These are phyloP conservation scores for Nasonia giraulti DNA, from an alignment of 1,140 invertebrate species.

Conservation along the genomic window DNA sequence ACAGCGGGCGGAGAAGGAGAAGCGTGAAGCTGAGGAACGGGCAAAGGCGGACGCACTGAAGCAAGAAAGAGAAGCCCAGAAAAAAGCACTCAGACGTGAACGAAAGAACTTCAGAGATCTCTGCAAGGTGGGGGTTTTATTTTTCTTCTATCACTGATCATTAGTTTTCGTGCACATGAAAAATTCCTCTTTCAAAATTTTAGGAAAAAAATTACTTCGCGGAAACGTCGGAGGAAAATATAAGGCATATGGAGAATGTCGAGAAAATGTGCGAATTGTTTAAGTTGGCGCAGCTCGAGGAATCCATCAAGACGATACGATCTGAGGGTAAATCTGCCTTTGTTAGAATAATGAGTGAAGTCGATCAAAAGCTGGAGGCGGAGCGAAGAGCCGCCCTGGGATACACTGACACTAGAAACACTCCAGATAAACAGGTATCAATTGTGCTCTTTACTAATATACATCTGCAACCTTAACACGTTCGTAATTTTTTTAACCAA, in stretches of 20 bases:
- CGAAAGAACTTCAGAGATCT: conserved; percentile 88
- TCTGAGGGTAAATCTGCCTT: conserved; percentile 80
- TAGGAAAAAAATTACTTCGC: conserved; percentile 87
- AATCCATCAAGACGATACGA: conserved; percentile 83
- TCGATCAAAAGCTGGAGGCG: conserved; percentile 84
- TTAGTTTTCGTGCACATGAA: not conserved
- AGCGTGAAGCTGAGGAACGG: conserved; percentile 86
- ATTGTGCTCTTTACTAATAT: not conserved
- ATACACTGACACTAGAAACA: conserved; percentile 62
- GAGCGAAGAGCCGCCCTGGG: conserved; percentile 79
- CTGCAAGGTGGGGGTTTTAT: conserved; percentile 80
- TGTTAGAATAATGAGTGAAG: conserved; percentile 79
- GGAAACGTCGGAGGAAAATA: conserved; percentile 81
- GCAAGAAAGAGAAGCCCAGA: conserved; percentile 89
- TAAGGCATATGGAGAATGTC: conserved; percentile 90
- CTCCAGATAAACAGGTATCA: conserved; percentile 62
- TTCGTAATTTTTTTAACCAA: too few species aligned
- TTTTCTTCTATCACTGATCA: not conserved
- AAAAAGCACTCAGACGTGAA: conserved; percentile 90
- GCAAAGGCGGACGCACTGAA: conserved; percentile 87
- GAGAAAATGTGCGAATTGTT: conserved; percentile 93
- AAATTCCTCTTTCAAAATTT: not conserved
- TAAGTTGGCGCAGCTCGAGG: conserved; percentile 82
- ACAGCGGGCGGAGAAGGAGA: conserved; percentile 84
- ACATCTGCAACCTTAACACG: too few species aligned